Evolutionary conservation across 2,888 invertebrate species (phyloP).

Genomic region (Dicranocentrus wangi): DNA sequence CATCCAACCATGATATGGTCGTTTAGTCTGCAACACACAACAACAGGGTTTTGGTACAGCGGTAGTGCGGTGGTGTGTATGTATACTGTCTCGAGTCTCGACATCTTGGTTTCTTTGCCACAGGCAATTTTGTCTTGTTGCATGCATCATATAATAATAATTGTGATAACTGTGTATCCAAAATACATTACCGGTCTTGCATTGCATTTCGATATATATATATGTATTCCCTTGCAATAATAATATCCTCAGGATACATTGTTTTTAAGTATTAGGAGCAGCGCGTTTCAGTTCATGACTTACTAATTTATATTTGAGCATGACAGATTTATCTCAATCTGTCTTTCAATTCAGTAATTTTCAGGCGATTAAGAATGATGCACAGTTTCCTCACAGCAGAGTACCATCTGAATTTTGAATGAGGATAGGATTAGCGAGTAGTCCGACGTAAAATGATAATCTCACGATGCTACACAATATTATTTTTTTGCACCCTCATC

Average conservation of each 20-base stretch:
- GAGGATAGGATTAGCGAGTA: too few relatives aligned
- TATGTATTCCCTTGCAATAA: too few relatives aligned
- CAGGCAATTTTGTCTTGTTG: conserved; percentile 4
- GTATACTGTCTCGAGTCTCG: neutral
- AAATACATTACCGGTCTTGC: neutral
- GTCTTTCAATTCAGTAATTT: conserved; percentile 31
- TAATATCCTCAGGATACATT: too few relatives aligned
- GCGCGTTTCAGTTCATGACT: conserved; percentile 26
- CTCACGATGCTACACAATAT: too few relatives aligned
- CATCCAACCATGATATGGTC: conserved; percentile 39
- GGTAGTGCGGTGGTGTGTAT: neutral
- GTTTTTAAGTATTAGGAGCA: too few relatives aligned
- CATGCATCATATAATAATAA: neutral
- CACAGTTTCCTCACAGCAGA: conserved; percentile 23
- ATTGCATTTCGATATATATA: neutral
- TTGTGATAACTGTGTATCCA: too few relatives aligned
- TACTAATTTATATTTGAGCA: conserved; percentile 23
- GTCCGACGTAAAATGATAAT: too few relatives aligned
- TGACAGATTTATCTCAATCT: conserved; percentile 18
- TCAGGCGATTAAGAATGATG: conserved; percentile 31
- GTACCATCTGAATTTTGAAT: neutral
- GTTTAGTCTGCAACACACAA: neutral
- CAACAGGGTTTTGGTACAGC: neutral
- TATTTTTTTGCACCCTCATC: too few relatives aligned
- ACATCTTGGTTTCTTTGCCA: conserved; percentile 23